Percentiles rank a stretch among this genome's conserved stretches.
These are phyloP conservation scores for Bovichtus variegatus DNA, from an alignment of 2,797 vertebrate genomes.

Conservation along the genomic window DNA sequence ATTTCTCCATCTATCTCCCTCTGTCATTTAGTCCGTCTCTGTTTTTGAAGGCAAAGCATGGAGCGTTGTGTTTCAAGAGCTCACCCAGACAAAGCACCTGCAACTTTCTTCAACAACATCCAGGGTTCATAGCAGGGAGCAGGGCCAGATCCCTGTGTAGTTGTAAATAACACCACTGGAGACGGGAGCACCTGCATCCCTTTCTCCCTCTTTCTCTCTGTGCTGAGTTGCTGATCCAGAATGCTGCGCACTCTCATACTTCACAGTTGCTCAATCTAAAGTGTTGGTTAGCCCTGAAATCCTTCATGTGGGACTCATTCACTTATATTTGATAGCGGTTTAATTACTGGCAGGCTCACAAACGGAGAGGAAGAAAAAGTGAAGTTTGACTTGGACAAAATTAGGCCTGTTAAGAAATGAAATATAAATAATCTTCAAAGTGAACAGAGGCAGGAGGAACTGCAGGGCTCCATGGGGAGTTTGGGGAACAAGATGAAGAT, in stretches of 20 bases:
- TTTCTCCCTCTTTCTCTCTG: conserved; percentile 7
- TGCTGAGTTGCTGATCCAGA: conserved; percentile 33
- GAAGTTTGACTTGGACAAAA: conserved; percentile 72
- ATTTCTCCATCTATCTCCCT: conserved; percentile 57
- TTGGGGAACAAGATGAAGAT: conserved; percentile 56
- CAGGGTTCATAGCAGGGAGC: conserved; percentile 50
- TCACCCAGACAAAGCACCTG: conserved; percentile 70
- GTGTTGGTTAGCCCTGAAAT: conserved; percentile 4
- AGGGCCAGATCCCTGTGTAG: conserved; percentile 36
- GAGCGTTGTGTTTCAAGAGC: conserved; percentile 22
- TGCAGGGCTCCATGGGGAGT: conserved; percentile 53
- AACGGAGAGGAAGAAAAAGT: conserved; percentile 33
- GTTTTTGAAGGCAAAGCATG: conserved; percentile 40
- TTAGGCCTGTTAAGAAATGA: conserved; percentile 64
- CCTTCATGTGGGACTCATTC: not conserved
- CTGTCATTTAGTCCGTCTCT: conserved; percentile 36
- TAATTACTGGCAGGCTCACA: conserved; percentile 27
- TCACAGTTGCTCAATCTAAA: conserved; percentile 5
- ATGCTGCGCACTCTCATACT: not conserved
- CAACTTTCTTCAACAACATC: conserved; percentile 58
- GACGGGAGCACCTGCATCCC: conserved; percentile 55
- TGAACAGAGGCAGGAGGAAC: conserved; percentile 46
- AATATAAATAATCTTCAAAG: conserved; percentile 82
- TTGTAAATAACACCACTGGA: conserved; percentile 60
- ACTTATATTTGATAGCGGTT: conserved; percentile 16